Evolutionary conservation across 2,888 invertebrate genomes (phyloP).

Genomic region (Zaprionus obscuricornis): DNA sequence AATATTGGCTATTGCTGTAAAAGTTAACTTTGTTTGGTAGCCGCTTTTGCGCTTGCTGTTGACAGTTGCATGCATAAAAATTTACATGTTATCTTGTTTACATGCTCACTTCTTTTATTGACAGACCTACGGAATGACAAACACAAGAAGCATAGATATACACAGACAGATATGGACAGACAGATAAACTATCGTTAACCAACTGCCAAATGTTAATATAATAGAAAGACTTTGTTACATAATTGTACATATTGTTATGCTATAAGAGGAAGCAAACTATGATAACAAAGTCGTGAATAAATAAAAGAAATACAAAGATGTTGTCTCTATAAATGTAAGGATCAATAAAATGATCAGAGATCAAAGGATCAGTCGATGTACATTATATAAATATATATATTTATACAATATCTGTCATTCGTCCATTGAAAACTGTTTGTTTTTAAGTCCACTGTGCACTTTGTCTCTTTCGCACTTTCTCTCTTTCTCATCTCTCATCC

Average conservation of each 20-base stretch:
- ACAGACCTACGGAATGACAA: constrained; percentile 38
- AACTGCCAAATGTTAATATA: constrained; percentile 54
- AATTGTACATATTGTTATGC: constrained; percentile 38
- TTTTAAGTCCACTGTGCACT: too few relatives aligned
- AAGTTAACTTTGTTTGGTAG: constrained; percentile 47
- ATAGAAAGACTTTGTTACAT: constrained; percentile 47
- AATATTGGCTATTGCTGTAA: constrained; percentile 49
- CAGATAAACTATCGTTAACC: constrained; percentile 19
- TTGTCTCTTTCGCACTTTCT: too few relatives aligned
- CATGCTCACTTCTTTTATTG: constrained; percentile 57
- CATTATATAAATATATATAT: too few relatives aligned
- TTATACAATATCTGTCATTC: too few relatives aligned
- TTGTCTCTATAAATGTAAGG: too few relatives aligned
- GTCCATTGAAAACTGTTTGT: too few relatives aligned
- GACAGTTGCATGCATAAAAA: constrained; percentile 68
- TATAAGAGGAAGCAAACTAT: constrained; percentile 23
- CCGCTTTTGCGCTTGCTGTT: constrained; percentile 33
- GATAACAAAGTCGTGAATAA: constrained; percentile 2
- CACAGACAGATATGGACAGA: constrained; percentile 31
- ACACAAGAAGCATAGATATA: constrained; percentile 27
- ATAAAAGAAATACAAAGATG: too few relatives aligned
- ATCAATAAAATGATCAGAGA: too few relatives aligned
- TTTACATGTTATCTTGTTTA: constrained; percentile 67
- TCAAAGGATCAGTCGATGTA: too few relatives aligned
- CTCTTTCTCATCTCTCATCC: too few relatives aligned